Conservation (phyloP, 2,888 invertebrate genomes). For the Hypselothyrea guttata region DNA sequence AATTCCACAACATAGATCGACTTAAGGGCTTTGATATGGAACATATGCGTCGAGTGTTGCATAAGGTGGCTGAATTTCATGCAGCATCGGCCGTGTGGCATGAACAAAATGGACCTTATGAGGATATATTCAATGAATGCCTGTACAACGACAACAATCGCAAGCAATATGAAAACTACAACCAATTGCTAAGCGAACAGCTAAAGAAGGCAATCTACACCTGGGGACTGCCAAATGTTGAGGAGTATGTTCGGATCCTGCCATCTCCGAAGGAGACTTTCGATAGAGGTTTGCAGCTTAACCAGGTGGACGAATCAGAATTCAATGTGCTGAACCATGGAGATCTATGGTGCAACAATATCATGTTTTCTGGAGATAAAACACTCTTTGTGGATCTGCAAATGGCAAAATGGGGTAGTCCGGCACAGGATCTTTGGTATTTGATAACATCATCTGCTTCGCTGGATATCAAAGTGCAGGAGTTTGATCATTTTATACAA, state of each 20-base stretch:
- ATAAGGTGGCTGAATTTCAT: conserved; percentile 76
- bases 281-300: conserved; percentile 34
- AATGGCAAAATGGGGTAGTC: conserved; percentile 74
- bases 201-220: background rate
- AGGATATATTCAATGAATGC: conserved; percentile 24
- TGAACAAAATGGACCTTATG: conserved; percentile 62
- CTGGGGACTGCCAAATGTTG: conserved; percentile 57
- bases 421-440: conserved; percentile 76
- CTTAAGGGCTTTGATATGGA: conserved; percentile 72
- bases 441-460: conserved; percentile 65
- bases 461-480: conserved; percentile 63
- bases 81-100: conserved; percentile 72
- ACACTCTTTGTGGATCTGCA: conserved; percentile 73
- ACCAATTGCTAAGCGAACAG: conserved; percentile 15
- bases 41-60: conserved; percentile 67
- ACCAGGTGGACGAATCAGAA: conserved; percentile 44
- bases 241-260: conserved; percentile 44
- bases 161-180: too few species aligned
- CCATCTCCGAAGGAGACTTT: conserved; percentile 36
- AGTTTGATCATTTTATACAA: conserved; percentile 76
- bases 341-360: conserved; percentile 76
- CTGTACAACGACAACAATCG: conserved; percentile 49
- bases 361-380: conserved; percentile 68
- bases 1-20: conserved; percentile 70
- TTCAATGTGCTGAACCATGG: conserved; percentile 78